Percentiles rank a stretch among this genome's conserved stretches.
Evolutionary conservation across 2,888 invertebrate genomes (phyloP).

Genomic region (Agonopterix heracliana): DNA sequence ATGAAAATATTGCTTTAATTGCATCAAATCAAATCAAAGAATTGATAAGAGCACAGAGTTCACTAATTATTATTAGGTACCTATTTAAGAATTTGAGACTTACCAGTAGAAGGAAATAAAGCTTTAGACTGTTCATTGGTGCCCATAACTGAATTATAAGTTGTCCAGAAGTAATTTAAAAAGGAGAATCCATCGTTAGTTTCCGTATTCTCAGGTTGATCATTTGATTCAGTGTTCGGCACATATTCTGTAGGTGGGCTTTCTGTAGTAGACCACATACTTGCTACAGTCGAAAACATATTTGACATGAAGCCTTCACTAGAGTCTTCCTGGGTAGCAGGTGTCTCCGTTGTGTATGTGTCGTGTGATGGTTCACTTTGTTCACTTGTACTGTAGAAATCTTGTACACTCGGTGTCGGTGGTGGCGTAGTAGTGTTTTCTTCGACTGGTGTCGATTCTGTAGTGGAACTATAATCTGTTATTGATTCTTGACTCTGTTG

Average conservation of each 20-base stretch:
- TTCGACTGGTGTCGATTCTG: slow-evolving; percentile 13
- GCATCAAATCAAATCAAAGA: too few relatives aligned
- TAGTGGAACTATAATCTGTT: slow-evolving; percentile 3
- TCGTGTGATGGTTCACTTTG: not conserved
- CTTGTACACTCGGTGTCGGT: not conserved
- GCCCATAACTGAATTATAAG: slow-evolving; percentile 52
- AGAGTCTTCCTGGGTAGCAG: slow-evolving; percentile 25
- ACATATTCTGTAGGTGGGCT: slow-evolving; percentile 26
- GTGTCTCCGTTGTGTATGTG: slow-evolving; percentile 20
- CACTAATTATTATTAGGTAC: too few relatives aligned
- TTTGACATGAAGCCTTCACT: slow-evolving; percentile 42
- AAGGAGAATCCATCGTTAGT: slow-evolving; percentile 49
- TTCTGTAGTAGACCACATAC: slow-evolving; percentile 50
- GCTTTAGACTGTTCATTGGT: slow-evolving; percentile 49
- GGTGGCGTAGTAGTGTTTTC: slow-evolving; percentile 3
- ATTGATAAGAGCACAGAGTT: too few relatives aligned
- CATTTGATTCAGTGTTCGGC: slow-evolving; percentile 6
- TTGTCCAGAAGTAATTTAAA: slow-evolving; percentile 43
- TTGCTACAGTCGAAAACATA: slow-evolving; percentile 50
- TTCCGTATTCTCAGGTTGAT: slow-evolving; percentile 23
- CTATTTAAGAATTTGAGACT: slow-evolving; percentile 16
- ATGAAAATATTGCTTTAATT: too few relatives aligned
- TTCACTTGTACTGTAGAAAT: slow-evolving; percentile 1
- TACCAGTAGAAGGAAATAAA: slow-evolving; percentile 56
- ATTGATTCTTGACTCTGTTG: too few relatives aligned